Base-by-base conservation (phyloP, 2,888 invertebrate species). In the Ashinkailepas kermadecensis region DNA sequence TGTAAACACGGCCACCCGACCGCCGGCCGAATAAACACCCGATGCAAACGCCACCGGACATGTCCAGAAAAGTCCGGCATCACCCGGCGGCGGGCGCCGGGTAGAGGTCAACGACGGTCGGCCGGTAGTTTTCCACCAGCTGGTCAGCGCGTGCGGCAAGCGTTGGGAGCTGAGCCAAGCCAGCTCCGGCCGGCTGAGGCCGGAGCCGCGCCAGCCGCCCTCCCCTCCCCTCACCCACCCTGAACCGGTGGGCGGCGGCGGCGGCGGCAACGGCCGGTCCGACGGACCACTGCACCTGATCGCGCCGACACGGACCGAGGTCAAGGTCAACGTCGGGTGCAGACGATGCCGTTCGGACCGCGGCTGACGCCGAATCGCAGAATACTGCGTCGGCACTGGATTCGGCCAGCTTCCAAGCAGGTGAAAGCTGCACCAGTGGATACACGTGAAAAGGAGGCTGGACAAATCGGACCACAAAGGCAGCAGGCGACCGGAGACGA, bases 51-150 rank as follows among this genome's bases (percentile, higher is more conserved):
- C 39, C 39, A 10, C 15, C 70, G 3, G 15, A 15, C 39, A 7
- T 7, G 4, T 1, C 70, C 23, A 39, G 70, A 39, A 10, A 70
- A 15, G 8, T 39, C 70, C 70, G 23, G 70, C 7, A 7, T 15
- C 39, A 39, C 15, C 70, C 39, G 39, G 70, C 25, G 25, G 11
- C 3, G 13, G 9, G 13, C 67, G 15, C 25, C 39, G 67, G 15
- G 13, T 39, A 13, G 25, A 39, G 62, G 62, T 15, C 7, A 62
- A 15, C 18, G 62, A 39, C 39, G 39, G 4, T 13, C 39, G 39
- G 15, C 25, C 25, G 39, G 70, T 70, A 70, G 70, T 70, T 70
- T 70, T 70, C 70, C 70, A 70, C 8, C 70, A 70, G 70, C 39
- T 39, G 70, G 70, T 15, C 25, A 15, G 39, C 13, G 39, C 70